Conservation (phyloP, 1,140 invertebrate species). For the Sipha flava region DNA sequence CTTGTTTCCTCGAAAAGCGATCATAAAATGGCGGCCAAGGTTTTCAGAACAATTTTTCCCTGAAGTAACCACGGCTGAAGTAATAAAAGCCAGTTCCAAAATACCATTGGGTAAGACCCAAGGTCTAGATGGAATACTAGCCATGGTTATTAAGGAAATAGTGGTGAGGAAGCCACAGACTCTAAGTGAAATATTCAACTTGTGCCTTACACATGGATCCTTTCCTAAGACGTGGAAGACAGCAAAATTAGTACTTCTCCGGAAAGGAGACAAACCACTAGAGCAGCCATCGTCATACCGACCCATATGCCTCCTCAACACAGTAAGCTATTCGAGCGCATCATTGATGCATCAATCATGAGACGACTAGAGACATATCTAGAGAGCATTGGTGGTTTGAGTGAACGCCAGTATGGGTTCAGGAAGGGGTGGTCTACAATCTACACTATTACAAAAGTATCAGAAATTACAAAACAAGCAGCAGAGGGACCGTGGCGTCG, state of each 20-base stretch:
- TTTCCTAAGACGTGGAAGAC: background rate
- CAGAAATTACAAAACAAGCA: background rate
- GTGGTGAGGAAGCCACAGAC: background rate
- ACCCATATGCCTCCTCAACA: background rate
- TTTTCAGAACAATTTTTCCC: no score
- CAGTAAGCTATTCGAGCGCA: background rate
- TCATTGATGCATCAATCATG: no score
- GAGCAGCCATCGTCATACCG: background rate
- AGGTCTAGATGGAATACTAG: background rate
- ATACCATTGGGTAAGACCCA: no score
- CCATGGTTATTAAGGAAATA: background rate
- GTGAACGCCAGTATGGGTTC: slow-evolving; percentile 5
- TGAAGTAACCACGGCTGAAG: no score
- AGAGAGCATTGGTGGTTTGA: background rate
- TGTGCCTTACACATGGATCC: background rate
- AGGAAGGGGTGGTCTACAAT: background rate
- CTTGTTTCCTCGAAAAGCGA: background rate
- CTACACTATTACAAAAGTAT: background rate
- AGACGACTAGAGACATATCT: background rate
- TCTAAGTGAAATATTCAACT: background rate
- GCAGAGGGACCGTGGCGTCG: background rate
- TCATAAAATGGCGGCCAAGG: background rate
- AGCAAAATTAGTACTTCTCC: background rate
- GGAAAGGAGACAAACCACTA: background rate
- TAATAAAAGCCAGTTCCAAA: no score